Evolutionary conservation across 1,140 invertebrate genomes (phyloP).

Genomic region (Prorops nasuta): DNA sequence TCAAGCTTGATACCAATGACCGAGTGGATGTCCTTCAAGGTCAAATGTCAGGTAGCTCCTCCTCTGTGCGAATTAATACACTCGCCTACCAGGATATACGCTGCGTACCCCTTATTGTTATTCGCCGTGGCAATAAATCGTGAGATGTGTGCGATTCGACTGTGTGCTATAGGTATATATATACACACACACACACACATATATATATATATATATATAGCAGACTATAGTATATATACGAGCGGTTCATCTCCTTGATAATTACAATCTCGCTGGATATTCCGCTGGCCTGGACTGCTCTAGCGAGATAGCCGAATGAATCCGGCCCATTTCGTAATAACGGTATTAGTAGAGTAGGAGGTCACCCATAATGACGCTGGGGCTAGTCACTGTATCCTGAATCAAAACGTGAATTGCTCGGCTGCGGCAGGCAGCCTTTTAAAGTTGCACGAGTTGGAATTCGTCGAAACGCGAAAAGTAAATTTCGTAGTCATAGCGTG

Average conservation of each 20-base stretch:
- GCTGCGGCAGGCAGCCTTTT: neutral
- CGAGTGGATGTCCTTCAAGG: too few species aligned
- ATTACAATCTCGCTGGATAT: slow-evolving; percentile 11
- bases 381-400: neutral
- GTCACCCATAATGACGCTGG: neutral
- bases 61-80: too few species aligned
- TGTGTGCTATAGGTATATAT: too few species aligned
- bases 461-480: neutral
- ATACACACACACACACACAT: too few species aligned
- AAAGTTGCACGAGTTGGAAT: too few species aligned
- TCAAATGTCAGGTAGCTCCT: too few species aligned
- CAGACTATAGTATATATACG: too few species aligned
- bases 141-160: too few species aligned
- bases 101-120: too few species aligned
- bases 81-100: too few species aligned
- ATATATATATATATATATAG: too few species aligned
- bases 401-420: neutral
- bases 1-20: too few species aligned
- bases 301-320: slow-evolving; percentile 3
- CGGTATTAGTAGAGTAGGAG: neutral
- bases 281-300: slow-evolving; percentile 2
- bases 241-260: neutral
- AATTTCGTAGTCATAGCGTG: neutral
- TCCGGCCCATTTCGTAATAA: slow-evolving; percentile 13
- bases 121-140: neutral